Evolutionary conservation across 2,888 invertebrate species (phyloP).

Genomic region (Subacronicta megacephala): DNA sequence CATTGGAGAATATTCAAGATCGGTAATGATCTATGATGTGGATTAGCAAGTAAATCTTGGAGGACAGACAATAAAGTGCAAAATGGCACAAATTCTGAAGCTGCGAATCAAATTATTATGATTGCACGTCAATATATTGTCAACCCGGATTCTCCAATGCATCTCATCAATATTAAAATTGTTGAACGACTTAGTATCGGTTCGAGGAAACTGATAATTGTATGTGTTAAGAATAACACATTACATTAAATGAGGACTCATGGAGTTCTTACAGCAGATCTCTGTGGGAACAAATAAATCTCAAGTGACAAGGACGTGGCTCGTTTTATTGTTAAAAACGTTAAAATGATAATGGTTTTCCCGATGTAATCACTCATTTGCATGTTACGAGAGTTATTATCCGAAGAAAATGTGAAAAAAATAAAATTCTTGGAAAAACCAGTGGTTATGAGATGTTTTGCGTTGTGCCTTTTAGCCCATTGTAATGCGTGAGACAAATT

Average conservation of each 20-base stretch:
- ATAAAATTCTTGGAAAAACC: constrained; percentile 55
- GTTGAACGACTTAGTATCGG: constrained; percentile 57
- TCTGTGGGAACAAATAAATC: constrained; percentile 83
- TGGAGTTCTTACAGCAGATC: constrained; percentile 42
- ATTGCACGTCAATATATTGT: constrained; percentile 50
- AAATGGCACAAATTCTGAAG: constrained; percentile 5
- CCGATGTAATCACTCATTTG: constrained; percentile 63
- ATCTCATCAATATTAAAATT: constrained; percentile 69
- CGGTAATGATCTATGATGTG: neutral
- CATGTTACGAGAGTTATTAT: constrained; percentile 52
- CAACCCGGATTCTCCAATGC: constrained; percentile 67
- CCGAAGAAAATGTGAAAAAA: constrained; percentile 30
- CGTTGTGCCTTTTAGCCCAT: constrained; percentile 19
- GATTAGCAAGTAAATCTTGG: constrained; percentile 24
- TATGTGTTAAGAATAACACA: constrained; percentile 70
- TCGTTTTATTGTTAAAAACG: constrained; percentile 67
- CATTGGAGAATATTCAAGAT: constrained; percentile 24
- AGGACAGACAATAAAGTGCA: constrained; percentile 10
- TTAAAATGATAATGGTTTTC: constrained; percentile 68
- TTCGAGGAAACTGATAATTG: constrained; percentile 75
- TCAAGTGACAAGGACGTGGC: constrained; percentile 71
- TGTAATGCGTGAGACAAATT: constrained; percentile 34
- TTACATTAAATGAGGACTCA: constrained; percentile 57
- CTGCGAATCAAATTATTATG: constrained; percentile 18
- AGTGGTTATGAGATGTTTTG: constrained; percentile 20